Evolutionary conservation across 2,113 vertebrate species (phyloP).

Genomic region (Onychostoma macrolepis): DNA sequence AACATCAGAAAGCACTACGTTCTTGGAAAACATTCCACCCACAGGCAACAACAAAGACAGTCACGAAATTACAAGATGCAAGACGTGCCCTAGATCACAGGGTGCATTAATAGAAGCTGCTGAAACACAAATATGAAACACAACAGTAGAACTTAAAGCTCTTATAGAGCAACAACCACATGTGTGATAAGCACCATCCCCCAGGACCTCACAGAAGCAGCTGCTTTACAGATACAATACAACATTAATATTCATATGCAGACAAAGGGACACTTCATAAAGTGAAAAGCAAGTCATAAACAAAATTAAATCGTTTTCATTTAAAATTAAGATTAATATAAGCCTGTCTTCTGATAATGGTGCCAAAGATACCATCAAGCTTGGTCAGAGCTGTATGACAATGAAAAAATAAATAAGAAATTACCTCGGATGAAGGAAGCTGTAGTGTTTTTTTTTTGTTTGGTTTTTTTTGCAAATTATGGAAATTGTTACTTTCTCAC

Average conservation of each 20-base stretch:
- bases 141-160: not conserved
- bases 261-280: not conserved
- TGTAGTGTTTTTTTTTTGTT: not conserved
- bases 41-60: not conserved
- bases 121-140: not conserved
- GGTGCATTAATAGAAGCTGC: not conserved
- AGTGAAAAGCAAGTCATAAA: conserved; percentile 5
- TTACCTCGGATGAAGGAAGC: not conserved
- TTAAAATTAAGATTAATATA: not conserved
- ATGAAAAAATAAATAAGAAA: not conserved
- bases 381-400: not conserved
- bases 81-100: not conserved
- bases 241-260: conserved; percentile 72
- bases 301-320: not conserved
- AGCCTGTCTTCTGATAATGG: not conserved
- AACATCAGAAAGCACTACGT: not conserved
- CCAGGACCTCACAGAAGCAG: conserved; percentile 63
- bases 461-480: not conserved
- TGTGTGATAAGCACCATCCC: conserved; percentile 52
- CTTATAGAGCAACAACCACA: conserved; percentile 11
- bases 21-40: conserved; percentile 18
- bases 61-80: not conserved
- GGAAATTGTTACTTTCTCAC: not conserved
- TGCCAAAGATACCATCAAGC: not conserved
- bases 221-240: conserved; percentile 62